Percentiles rank a stretch among this genome's conserved stretches.
phyloP scores from a whole-genome alignment of 2,888 invertebrate genomes.

The Stenoptilia bipunctidactyla region DNA sequence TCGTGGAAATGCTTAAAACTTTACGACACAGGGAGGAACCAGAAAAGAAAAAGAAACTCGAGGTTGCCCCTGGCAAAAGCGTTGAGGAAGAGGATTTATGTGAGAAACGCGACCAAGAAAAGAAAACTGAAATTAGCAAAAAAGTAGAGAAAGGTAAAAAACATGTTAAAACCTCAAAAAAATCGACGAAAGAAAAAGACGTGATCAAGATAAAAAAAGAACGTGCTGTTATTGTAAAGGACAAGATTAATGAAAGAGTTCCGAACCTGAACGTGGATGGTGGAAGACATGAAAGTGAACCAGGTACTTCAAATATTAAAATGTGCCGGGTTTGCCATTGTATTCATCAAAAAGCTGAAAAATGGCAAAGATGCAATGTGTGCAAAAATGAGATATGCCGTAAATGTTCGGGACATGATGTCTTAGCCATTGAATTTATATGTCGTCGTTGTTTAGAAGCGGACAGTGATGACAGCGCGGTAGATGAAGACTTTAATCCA shows the following conservation, averaged over 20 bases:
- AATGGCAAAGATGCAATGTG: neutral
- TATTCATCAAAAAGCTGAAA: neutral
- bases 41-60: neutral
- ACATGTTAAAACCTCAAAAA: neutral
- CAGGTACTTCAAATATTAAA: conserved; percentile 2
- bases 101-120: neutral
- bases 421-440: neutral
- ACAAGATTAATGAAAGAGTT: neutral
- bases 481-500: conserved; percentile 5
- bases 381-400: neutral
- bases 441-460: conserved; percentile 2
- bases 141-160: neutral
- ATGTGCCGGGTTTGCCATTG: conserved; percentile 5
- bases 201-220: neutral
- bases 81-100: neutral
- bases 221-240: neutral
- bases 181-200: neutral
- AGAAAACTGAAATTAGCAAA: neutral
- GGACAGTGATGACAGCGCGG: conserved; percentile 4
- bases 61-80: neutral
- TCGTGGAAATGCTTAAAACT: neutral
- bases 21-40: neutral
- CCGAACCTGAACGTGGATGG: neutral
- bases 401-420: conserved; percentile 2
- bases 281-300: neutral